Evolutionary conservation across 2,797 vertebrate genomes (phyloP), one percentile per base, ranked within the genome.

Genomic region (Sphaeramia orbicularis): DNA sequence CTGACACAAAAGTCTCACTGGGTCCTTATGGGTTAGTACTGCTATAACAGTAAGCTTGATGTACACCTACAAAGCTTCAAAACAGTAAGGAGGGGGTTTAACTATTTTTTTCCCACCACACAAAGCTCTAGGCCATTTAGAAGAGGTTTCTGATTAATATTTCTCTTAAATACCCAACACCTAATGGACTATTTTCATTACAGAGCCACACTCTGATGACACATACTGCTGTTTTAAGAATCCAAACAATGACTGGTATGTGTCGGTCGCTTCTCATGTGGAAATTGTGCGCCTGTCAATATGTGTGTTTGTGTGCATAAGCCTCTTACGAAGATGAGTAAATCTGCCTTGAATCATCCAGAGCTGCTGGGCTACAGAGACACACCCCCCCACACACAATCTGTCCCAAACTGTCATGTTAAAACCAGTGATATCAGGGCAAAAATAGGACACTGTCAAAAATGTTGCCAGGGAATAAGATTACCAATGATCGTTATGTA

Each of bases 261-360:
- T 53, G 55, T 7, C 1, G 11, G 18, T 41, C 41, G 3, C 0
- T 42, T 12, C 56, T 40, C 24, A 38, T 61, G 32, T 16, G 21
- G 4, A 9, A 3, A 21, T 53, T 32, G 32, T 41, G 43, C 42
- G 11, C 53, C 45, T 69, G 63, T 71, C 35, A 55, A 50, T 48
- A 41, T 70, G 63, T 61, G 60, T 64, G 48, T 61, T 14, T 78
- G 51, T 61, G 57, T 69, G 54, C 63, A 42, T 86, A 91, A 91
- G 84, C 89, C 56, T 85, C 86, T 93, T 91, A 87, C 74, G 66
- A 49, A 51, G 79, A 73, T 67, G 78, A 82, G 65, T 78, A 86
- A 92, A 90, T 92, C 86, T 86, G 83, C 51, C 62, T 78, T 81
- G 89, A 89, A 83, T 93, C 91, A 92, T 88, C 66, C 68, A 64